A percentile compares a stretch with the other conserved stretches of the same genome.
phyloP scores from a whole-genome alignment of 1,140 invertebrate species.

The Drosophila quadrilineata region DNA sequence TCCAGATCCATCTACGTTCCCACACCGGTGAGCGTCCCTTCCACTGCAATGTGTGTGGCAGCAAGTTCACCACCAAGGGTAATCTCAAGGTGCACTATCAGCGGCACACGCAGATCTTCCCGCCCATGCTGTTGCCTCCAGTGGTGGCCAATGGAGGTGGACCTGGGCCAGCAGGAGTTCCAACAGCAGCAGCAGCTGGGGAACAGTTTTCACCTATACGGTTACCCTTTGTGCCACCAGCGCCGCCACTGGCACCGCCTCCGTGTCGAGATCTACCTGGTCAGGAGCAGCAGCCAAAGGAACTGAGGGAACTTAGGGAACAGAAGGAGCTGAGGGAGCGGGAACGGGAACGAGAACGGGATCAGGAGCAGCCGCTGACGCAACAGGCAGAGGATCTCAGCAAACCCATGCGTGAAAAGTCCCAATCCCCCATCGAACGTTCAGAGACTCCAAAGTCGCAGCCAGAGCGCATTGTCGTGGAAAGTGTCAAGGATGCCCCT shows the following conservation, averaged over 20 bases:
- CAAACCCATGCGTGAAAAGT: constrained; percentile 43
- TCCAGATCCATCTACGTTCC: constrained; percentile 97
- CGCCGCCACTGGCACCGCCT: constrained; percentile 6
- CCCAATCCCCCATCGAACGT: constrained; percentile 28
- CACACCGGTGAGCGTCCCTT: constrained; percentile 98
- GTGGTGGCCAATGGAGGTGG: constrained; percentile 31
- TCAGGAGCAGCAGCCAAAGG: background rate
- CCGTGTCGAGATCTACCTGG: constrained; percentile 4
- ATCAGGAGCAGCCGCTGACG: background rate
- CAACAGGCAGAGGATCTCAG: constrained; percentile 63
- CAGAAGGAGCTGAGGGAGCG: background rate
- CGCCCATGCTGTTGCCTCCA: constrained; percentile 84
- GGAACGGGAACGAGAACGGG: background rate
- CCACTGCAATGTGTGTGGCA: constrained; percentile 98
- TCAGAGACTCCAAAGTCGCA: constrained; percentile 15
- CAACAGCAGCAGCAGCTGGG: background rate
- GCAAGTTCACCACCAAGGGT: constrained; percentile 98
- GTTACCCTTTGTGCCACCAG: constrained; percentile 42
- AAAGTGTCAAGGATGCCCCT: background rate
- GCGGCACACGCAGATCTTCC: constrained; percentile 96
- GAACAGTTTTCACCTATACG: constrained; percentile 52
- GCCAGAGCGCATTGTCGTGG: background rate
- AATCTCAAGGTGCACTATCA: constrained; percentile 98
- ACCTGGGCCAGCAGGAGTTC: background rate
- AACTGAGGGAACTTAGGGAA: background rate